These are phyloP conservation scores for Martes flavigula DNA, from an alignment of 2,797 vertebrate species.

Conservation along the genomic window DNA sequence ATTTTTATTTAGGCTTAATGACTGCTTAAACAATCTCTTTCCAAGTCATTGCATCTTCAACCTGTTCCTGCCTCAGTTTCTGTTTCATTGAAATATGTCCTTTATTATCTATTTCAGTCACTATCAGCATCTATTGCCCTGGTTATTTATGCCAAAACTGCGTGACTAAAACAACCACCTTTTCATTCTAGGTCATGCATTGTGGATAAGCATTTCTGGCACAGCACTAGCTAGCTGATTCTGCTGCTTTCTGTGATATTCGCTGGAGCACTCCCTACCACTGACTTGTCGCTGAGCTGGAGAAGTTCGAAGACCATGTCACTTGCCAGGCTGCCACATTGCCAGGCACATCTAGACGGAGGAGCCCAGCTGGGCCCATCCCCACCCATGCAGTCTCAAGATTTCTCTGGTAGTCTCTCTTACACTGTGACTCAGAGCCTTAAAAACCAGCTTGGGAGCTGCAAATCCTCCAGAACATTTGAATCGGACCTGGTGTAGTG, in stretches of 20 bases:
- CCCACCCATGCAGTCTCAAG: neutral
- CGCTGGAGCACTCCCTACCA: neutral
- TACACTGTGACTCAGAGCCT: neutral
- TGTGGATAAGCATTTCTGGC: neutral
- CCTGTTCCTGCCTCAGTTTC: neutral
- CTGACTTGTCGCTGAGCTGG: neutral
- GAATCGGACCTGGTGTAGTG: accelerated
- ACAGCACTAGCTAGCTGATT: neutral
- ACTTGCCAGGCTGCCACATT: neutral
- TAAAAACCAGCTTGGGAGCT: neutral
- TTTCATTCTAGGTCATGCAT: neutral
- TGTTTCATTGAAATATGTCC: neutral
- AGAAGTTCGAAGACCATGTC: neutral
- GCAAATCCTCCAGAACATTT: neutral
- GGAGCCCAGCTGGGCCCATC: neutral
- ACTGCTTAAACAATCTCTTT: neutral
- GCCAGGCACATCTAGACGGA: neutral
- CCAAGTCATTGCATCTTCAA: neutral
- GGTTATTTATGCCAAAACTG: neutral
- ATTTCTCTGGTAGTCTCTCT: neutral
- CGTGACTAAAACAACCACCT: neutral
- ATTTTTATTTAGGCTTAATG: neutral
- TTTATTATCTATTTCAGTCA: neutral
- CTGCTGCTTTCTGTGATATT: neutral
- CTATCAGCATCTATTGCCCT: neutral